Percentiles rank a stretch among this genome's conserved stretches.
These are phyloP conservation scores for Numida meleagris DNA, from an alignment of 2,113 vertebrate species.

Conservation along the genomic window DNA sequence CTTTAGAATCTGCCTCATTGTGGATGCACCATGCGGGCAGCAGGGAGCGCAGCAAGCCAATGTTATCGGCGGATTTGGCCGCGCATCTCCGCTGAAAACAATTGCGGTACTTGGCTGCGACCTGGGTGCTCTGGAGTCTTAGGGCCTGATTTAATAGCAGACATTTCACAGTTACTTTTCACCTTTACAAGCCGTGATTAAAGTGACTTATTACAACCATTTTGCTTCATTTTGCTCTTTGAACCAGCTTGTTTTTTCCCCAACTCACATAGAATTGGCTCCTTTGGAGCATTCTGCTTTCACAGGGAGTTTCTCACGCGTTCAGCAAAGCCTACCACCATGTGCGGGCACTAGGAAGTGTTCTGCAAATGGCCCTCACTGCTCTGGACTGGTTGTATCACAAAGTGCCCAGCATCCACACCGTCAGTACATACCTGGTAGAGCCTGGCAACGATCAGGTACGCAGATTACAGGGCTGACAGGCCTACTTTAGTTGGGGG, in stretches of 20 bases:
- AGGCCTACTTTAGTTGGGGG: background rate
- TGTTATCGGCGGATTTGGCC: background rate
- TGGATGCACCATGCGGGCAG: background rate
- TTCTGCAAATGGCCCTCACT: constrained; percentile 69
- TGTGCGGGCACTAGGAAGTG: constrained; percentile 54
- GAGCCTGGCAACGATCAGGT: constrained; percentile 72
- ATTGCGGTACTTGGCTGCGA: background rate
- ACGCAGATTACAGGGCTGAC: background rate
- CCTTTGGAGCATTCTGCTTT: constrained; percentile 26
- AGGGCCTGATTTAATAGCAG: background rate
- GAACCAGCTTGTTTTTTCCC: background rate
- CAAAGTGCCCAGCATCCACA: constrained; percentile 28
- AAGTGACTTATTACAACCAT: background rate
- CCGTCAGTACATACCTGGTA: constrained; percentile 61
- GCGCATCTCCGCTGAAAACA: background rate
- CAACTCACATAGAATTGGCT: background rate
- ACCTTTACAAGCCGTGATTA: background rate
- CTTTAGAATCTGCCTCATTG: background rate
- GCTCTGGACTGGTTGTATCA: constrained; percentile 74
- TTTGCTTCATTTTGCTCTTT: background rate
- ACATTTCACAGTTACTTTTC: background rate
- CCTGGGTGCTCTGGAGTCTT: background rate
- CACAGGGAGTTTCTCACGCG: constrained; percentile 74
- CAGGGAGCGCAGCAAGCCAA: constrained; percentile 55
- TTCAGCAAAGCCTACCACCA: constrained; percentile 81